phyloP scores from a whole-genome alignment of 2,797 vertebrate species.

The Novumbra hubbsi region DNA sequence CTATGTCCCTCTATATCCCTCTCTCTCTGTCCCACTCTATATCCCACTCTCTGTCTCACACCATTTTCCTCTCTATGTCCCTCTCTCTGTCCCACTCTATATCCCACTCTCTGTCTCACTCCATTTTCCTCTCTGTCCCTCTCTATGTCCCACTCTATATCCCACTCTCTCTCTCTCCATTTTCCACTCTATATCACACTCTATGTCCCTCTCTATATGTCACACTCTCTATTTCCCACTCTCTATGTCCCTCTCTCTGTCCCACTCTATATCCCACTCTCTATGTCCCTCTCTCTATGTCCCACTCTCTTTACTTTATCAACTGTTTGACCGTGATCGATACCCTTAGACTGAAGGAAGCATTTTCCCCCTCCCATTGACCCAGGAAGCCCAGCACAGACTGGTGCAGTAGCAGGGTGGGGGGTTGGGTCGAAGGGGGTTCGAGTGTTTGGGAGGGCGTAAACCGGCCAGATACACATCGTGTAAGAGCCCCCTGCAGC shows the following conservation, averaged over 20 bases:
- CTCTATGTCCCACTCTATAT: too few relatives aligned
- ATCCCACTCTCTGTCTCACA: not conserved
- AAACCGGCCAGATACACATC: conserved; percentile 59
- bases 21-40: not conserved
- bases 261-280: too few relatives aligned
- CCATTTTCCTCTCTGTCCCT: too few relatives aligned
- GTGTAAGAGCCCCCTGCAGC: conserved; percentile 56
- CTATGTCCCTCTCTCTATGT: not conserved
- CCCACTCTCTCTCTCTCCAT: too few relatives aligned
- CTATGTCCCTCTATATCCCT: not conserved
- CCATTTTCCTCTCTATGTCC: too few relatives aligned
- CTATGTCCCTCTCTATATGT: too few relatives aligned
- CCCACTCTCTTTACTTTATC: not conserved
- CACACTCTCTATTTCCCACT: too few relatives aligned
- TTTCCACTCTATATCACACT: too few relatives aligned
- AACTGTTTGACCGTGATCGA: not conserved
- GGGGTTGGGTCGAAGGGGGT: too few relatives aligned
- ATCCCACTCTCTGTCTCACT: too few relatives aligned
- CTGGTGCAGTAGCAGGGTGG: not conserved
- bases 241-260: too few relatives aligned
- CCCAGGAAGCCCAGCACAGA: not conserved
- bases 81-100: not conserved
- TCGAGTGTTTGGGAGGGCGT: not conserved
- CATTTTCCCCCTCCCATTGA: not conserved
- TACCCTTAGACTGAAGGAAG: not conserved